Conservation (phyloP, 1,140 invertebrate species). For the Scaptomyza graminum region DNA sequence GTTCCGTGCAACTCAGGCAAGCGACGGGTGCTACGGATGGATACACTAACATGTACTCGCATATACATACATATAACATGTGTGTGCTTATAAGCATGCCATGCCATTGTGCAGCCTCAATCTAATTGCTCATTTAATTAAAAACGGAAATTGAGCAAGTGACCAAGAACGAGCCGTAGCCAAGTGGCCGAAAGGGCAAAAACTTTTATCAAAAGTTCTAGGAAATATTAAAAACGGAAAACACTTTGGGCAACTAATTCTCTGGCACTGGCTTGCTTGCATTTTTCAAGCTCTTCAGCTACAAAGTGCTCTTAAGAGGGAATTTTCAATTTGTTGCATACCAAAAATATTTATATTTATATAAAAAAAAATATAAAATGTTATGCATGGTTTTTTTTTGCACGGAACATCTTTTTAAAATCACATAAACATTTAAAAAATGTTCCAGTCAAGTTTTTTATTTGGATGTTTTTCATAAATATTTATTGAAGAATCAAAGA, state of each 20-base stretch:
- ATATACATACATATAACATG: not conserved
- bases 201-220: conserved; percentile 62
- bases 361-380: not conserved
- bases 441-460: no score
- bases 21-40: conserved; percentile 32
- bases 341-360: no score
- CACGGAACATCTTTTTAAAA: no score
- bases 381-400: no score
- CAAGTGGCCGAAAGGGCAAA: conserved; percentile 40
- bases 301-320: not conserved
- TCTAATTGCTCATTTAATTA: conserved; percentile 80
- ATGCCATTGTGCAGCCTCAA: conserved; percentile 32
- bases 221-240: conserved; percentile 81
- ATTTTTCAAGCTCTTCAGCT: conserved; percentile 21
- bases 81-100: conserved; percentile 14
- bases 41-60: conserved; percentile 23
- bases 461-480: no score
- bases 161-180: conserved; percentile 45
- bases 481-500: not conserved
- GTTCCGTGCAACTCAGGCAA: conserved; percentile 17
- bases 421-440: no score
- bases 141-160: conserved; percentile 78
- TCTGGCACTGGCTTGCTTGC: conserved; percentile 25
- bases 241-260: conserved; percentile 79
- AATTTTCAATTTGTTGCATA: not conserved